Conservation (phyloP, 2,797 vertebrate species). For the Podarcis siculus region DNA sequence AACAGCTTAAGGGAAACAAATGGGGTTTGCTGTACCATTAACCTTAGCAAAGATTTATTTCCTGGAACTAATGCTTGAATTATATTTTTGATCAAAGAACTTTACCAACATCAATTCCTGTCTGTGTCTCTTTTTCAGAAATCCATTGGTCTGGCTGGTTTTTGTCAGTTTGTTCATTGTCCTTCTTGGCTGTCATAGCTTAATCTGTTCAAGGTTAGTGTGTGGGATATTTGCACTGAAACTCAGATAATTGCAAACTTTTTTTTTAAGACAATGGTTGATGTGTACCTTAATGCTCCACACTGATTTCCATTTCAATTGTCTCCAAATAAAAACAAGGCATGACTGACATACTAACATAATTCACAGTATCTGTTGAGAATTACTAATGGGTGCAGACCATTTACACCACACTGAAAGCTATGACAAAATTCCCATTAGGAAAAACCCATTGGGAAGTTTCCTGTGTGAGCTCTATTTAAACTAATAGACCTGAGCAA, state of each 20-base stretch:
- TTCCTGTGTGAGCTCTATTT: not conserved
- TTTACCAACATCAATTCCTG: slow-evolving; percentile 6
- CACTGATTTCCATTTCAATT: not conserved
- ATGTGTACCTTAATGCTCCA: not conserved
- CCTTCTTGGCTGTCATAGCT: not conserved
- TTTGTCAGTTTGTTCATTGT: not conserved
- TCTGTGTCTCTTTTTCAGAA: not conserved
- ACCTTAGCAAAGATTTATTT: not conserved
- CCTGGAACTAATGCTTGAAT: slow-evolving; percentile 10
- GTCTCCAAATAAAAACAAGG: not conserved
- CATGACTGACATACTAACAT: not conserved
- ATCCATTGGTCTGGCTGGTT: not conserved
- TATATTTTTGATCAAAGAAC: not conserved
- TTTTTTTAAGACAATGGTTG: not conserved
- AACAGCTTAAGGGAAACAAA: not conserved
- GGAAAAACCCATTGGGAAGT: not conserved
- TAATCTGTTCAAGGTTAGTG: not conserved
- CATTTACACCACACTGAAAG: not conserved
- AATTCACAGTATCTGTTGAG: not conserved
- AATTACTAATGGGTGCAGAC: not conserved
- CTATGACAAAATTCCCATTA: not conserved
- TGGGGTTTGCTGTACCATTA: not conserved
- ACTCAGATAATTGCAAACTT: not conserved
- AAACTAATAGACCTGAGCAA: no score
- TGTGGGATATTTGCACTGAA: not conserved